Conservation (phyloP, 2,888 invertebrate genomes). For the Eupeodes luniger region DNA sequence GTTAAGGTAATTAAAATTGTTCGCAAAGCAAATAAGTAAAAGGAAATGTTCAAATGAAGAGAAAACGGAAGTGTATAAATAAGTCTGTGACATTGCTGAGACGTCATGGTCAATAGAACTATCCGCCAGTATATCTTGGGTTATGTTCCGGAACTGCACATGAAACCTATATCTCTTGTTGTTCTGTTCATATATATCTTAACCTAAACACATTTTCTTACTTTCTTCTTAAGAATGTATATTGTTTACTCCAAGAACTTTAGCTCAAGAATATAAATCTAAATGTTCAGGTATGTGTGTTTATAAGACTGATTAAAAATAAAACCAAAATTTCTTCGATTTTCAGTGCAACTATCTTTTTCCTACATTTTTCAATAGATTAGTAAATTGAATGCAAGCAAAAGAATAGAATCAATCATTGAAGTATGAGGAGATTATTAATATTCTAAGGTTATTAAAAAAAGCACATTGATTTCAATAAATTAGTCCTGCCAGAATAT, state of each 20-base stretch:
- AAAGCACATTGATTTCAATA: no score
- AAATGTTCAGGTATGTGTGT: no score
- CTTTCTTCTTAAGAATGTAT: constrained; percentile 8
- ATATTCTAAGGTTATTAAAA: no score
- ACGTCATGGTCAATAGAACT: constrained; percentile 73
- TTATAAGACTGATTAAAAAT: no score
- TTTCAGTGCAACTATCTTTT: no score
- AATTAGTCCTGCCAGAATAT: no score
- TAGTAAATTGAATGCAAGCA: no score
- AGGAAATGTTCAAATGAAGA: constrained; percentile 41
- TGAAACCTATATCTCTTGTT: constrained; percentile 44
- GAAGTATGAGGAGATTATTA: no score
- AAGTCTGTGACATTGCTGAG: constrained; percentile 69
- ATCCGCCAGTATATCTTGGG: constrained; percentile 66
- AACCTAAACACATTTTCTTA: not conserved
- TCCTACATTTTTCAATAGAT: no score
- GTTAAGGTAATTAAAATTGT: constrained; percentile 64
- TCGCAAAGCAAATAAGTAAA: constrained; percentile 60
- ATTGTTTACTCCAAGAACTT: constrained; percentile 4
- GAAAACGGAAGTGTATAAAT: constrained; percentile 59
- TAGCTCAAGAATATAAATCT: constrained; percentile 26
- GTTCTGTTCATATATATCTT: not conserved
- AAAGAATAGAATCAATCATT: no score
- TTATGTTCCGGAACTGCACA: constrained; percentile 73
- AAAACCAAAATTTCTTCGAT: no score